These are phyloP conservation scores for Agapornis canus DNA, from an alignment of 2,797 vertebrate species.

Conservation along the genomic window DNA sequence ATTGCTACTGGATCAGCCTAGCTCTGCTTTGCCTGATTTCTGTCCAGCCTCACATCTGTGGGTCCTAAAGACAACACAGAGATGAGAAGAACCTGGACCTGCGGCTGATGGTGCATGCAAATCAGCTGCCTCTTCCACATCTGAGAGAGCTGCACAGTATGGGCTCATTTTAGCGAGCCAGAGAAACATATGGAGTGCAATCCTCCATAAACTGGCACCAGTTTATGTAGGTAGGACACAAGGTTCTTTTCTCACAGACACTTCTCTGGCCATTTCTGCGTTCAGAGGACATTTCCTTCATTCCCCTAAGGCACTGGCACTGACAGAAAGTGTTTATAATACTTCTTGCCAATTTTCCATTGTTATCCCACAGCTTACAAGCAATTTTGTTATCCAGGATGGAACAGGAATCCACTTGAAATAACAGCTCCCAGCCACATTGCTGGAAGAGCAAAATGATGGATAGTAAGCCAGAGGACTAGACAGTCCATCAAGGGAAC, in stretches of 20 bases:
- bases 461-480: background rate
- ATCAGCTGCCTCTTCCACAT: background rate
- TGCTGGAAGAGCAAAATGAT: background rate
- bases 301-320: background rate
- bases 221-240: background rate
- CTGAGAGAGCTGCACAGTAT: background rate
- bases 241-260: background rate
- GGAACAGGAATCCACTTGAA: background rate
- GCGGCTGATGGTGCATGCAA: background rate
- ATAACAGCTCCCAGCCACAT: background rate
- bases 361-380: background rate
- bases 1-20: background rate
- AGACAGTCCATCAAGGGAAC: background rate
- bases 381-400: slow-evolving; percentile 15
- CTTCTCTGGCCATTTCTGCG: background rate
- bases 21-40: background rate
- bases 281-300: background rate
- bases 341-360: background rate
- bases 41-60: background rate
- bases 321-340: background rate
- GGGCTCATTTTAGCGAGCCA: background rate
- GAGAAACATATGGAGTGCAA: background rate
- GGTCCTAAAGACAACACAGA: background rate
- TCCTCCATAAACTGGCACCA: background rate
- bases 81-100: background rate